phyloP scores from a whole-genome alignment of 1,140 invertebrate species.

The Sinella curviseta region DNA sequence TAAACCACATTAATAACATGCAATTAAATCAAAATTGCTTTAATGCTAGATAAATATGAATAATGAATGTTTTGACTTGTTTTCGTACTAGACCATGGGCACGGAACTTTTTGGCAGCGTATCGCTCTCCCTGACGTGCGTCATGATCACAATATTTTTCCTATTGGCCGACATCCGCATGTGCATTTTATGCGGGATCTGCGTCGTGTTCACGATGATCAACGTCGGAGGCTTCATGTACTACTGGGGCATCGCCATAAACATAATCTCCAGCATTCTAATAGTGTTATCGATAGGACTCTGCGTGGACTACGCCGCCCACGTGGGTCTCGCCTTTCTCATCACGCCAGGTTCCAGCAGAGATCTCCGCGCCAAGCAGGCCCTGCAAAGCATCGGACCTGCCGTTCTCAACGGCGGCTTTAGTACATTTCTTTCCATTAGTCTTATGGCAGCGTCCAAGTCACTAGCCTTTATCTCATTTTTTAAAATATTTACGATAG shows the following conservation, averaged over 20 bases:
- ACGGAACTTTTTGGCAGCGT: conserved; percentile 62
- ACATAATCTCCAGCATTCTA: conserved; percentile 62
- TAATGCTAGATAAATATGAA: conserved; percentile 30
- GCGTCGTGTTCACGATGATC: conserved; percentile 60
- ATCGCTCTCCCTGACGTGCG: conserved; percentile 57
- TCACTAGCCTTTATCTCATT: conserved; percentile 58
- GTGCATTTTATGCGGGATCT: conserved; percentile 59
- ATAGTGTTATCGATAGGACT: conserved; percentile 59
- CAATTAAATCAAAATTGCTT: neutral
- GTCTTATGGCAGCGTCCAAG: conserved; percentile 56
- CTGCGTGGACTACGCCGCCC: conserved; percentile 54
- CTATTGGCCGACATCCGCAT: conserved; percentile 57
- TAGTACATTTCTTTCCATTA: conserved; percentile 60
- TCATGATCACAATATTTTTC: conserved; percentile 60
- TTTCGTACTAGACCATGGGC: conserved; percentile 57
- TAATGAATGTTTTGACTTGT: neutral
- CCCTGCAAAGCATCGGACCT: conserved; percentile 57
- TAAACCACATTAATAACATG: neutral
- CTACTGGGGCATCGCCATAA: conserved; percentile 60
- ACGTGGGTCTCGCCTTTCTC: neutral
- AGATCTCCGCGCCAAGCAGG: conserved; percentile 52
- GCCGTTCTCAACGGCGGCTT: conserved; percentile 61
- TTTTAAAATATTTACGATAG: conserved; percentile 69
- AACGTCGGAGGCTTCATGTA: conserved; percentile 62
- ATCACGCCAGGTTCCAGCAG: neutral